These are phyloP conservation scores for Melopsittacus undulatus DNA, from an alignment of 2,797 vertebrate genomes.

Conservation along the genomic window DNA sequence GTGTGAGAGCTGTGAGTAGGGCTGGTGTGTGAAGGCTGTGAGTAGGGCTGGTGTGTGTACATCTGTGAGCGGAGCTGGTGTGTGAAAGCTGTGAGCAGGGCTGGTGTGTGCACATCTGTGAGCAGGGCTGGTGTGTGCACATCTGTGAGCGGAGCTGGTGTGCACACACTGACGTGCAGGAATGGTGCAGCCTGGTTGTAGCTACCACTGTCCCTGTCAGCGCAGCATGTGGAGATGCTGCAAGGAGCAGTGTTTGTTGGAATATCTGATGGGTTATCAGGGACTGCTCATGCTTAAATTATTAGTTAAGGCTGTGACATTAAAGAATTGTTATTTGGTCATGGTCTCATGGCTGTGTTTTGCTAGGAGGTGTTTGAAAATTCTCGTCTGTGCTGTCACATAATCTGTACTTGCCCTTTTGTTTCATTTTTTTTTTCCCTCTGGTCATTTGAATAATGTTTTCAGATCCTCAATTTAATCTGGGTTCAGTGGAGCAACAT, in stretches of 20 bases:
- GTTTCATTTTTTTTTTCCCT: conserved; percentile 4
- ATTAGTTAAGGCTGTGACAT: conserved; percentile 55
- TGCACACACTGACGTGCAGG: neutral
- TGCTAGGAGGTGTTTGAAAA: conserved; percentile 56
- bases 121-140: neutral
- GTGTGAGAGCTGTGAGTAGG: neutral
- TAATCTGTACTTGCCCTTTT: conserved; percentile 66
- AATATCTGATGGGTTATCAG: conserved; percentile 39
- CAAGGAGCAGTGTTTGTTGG: neutral
- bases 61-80: neutral
- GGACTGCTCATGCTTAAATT: conserved; percentile 51
- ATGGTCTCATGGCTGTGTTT: conserved; percentile 45
- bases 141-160: neutral
- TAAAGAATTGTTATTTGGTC: conserved; percentile 53
- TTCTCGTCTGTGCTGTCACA: conserved; percentile 38
- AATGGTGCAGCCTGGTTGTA: neutral
- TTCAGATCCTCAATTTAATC: conserved; percentile 44
- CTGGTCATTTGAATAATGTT: conserved; percentile 53
- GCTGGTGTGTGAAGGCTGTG: neutral
- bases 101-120: neutral
- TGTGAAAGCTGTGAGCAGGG: neutral
- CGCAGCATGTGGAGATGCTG: neutral
- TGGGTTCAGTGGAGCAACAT: conserved; percentile 11
- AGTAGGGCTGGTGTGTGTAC: neutral
- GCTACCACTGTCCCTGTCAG: neutral